phyloP scores from a whole-genome alignment of 2,113 vertebrate genomes.

The Centrocercus urophasianus region DNA sequence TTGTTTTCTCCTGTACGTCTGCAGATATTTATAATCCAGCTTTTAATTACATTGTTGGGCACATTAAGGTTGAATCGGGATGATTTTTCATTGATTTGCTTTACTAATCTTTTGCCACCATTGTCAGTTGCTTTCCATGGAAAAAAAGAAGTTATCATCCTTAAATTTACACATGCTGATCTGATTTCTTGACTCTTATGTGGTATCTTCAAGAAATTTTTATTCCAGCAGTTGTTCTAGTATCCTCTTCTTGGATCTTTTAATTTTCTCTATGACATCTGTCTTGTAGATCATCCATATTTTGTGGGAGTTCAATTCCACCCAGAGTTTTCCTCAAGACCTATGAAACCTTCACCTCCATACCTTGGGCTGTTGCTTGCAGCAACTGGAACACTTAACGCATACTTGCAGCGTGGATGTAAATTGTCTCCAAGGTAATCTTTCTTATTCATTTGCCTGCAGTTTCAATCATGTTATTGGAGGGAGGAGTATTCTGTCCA shows the following conservation, averaged over 20 bases:
- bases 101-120: background rate
- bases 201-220: background rate
- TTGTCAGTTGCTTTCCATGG: background rate
- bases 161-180: background rate
- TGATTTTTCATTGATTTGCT: background rate
- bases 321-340: constrained; percentile 85
- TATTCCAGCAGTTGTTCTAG: background rate
- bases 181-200: background rate
- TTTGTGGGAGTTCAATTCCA: constrained; percentile 86
- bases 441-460: background rate
- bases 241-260: background rate
- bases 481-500: background rate
- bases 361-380: constrained; percentile 83
- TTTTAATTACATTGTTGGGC: background rate
- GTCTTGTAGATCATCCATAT: constrained; percentile 81
- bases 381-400: constrained; percentile 78
- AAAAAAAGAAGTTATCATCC: background rate
- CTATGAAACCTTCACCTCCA: constrained; percentile 85
- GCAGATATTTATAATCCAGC: background rate
- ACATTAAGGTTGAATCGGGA: background rate
- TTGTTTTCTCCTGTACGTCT: background rate
- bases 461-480: background rate
- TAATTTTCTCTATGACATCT: constrained; percentile 35
- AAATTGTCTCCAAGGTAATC: constrained; percentile 81
- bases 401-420: constrained; percentile 77